A percentile compares a stretch with the other conserved stretches of the same genome.
These are phyloP conservation scores for Pachyseris speciosa DNA, from an alignment of 64 coral and sea anemone species.

Conservation along the genomic window DNA sequence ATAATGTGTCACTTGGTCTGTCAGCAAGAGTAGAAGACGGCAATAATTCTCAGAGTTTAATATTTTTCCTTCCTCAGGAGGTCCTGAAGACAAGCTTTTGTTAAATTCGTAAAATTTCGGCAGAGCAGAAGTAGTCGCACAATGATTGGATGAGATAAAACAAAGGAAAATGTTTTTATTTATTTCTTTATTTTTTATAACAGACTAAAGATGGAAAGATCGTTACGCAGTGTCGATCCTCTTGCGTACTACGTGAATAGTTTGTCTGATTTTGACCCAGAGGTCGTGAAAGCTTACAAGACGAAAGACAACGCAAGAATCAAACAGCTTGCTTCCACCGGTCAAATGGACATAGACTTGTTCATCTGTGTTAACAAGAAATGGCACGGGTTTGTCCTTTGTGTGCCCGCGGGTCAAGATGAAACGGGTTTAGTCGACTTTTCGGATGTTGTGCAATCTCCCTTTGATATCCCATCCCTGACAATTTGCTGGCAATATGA, in stretches of 20 bases:
- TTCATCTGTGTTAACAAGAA: constrained; percentile 76
- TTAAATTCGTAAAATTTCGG: too few relatives aligned
- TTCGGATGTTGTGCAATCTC: constrained; percentile 53
- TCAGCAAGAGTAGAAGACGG: too few relatives aligned
- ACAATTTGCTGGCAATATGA: constrained; percentile 75
- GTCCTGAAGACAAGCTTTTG: too few relatives aligned
- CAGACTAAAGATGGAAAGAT: constrained; percentile 35
- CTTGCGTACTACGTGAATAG: constrained; percentile 82
- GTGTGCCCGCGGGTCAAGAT: constrained; percentile 62
- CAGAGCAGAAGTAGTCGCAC: too few relatives aligned
- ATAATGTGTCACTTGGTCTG: too few relatives aligned
- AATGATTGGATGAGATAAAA: too few relatives aligned
- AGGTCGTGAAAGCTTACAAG: constrained; percentile 60
- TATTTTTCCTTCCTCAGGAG: too few relatives aligned
- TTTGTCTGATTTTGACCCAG: constrained; percentile 58
- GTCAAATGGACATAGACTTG: constrained; percentile 67
- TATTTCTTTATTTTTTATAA: background rate
- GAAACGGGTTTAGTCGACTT: background rate
- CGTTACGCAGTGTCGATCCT: constrained; percentile 56
- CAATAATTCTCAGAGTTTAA: too few relatives aligned
- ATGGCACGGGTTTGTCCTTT: constrained; percentile 78
- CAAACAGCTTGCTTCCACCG: constrained; percentile 30
- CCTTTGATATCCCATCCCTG: constrained; percentile 40
- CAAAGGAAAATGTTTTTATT: too few relatives aligned
- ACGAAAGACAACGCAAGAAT: constrained; percentile 21